Base-by-base conservation (phyloP, 2,888 invertebrate genomes). In the Eledona agricola region DNA sequence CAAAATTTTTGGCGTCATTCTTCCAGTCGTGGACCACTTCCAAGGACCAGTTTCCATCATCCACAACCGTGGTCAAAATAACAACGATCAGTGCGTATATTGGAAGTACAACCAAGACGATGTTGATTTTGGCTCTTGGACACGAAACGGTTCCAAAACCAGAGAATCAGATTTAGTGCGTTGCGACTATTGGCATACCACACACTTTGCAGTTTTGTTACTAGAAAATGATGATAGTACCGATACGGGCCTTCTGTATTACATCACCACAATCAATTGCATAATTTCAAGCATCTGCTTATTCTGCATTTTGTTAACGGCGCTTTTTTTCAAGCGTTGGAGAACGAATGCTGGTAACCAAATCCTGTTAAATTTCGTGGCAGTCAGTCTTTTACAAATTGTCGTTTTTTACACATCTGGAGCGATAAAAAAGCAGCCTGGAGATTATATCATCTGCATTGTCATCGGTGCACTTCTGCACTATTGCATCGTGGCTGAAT, bases 401-500 rank as follows among this genome's bases (percentile, higher is more conserved):
- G 46, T 62, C n/a, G 53, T 71, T 58, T 47, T 68, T 4, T 67
- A 67, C 25, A 50, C 51, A 72, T 82, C 4, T 59, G 55, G 34
- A 31, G 12, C 12, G 7, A 12, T 9, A 6, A 6, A 11, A 7
- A 1, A 9, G 22, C 5, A 11, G 20, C 2, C n/a, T 1, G 7
- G 6, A 4, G 19, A 43, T 11, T 7, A 10, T 5, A 4, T n/a
- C 7, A 1, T 73, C 1, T 87, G 87, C 63, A 77, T 82, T 68
- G 60, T 80, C 5, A 72, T 81, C 0, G 87, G 87, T 0, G 79
- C 82, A 0, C 60, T 80, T 5, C 67, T 87, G n/a, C 87, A 88
- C 67, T 88, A 87, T 67, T 80, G 85, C 5, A 79, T 86, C 15
- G 67, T 88, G 4, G 80, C 84, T 0, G 83, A 87, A 1, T 88